Percentiles rank a stretch among this genome's conserved stretches.
These are phyloP conservation scores for Drosophila sordidula DNA, from an alignment of 2,888 invertebrate species.

Conservation along the genomic window DNA sequence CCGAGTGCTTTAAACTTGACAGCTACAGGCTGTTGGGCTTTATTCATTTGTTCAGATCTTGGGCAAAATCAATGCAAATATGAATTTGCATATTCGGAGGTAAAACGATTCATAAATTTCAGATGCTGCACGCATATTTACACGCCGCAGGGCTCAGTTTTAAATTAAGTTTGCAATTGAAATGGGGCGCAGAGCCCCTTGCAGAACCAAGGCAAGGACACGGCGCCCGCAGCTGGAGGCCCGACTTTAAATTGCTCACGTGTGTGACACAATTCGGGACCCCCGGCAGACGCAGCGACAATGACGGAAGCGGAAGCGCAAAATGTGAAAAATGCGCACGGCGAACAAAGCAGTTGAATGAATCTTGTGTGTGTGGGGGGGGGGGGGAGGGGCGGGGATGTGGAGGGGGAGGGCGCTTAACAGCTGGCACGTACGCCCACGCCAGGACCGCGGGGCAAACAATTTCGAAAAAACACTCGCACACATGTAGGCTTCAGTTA, in stretches of 20 bases:
- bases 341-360: slow-evolving; percentile 53
- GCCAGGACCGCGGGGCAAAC: slow-evolving; percentile 45
- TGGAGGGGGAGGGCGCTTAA: slow-evolving; percentile 38
- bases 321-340: slow-evolving; percentile 70
- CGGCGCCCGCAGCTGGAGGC: slow-evolving; percentile 17
- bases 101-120: slow-evolving; percentile 60
- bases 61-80: slow-evolving; percentile 59
- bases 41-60: background rate
- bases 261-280: slow-evolving; percentile 75
- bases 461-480: slow-evolving; percentile 41
- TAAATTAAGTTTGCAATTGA: slow-evolving; percentile 79
- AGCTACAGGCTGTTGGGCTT: background rate
- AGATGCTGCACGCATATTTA: slow-evolving; percentile 55
- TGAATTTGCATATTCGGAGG: slow-evolving; percentile 76
- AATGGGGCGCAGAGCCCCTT: slow-evolving; percentile 58
- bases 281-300: slow-evolving; percentile 36
- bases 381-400: background rate
- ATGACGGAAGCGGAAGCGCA: slow-evolving; percentile 71
- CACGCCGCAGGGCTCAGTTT: slow-evolving; percentile 51
- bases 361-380: background rate
- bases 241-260: slow-evolving; percentile 78
- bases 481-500: slow-evolving; percentile 37
- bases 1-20: background rate
- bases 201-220: slow-evolving; percentile 26
- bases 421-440: slow-evolving; percentile 69